These are phyloP conservation scores for Panurus biarmicus DNA, from an alignment of 2,113 vertebrate species.

Conservation along the genomic window DNA sequence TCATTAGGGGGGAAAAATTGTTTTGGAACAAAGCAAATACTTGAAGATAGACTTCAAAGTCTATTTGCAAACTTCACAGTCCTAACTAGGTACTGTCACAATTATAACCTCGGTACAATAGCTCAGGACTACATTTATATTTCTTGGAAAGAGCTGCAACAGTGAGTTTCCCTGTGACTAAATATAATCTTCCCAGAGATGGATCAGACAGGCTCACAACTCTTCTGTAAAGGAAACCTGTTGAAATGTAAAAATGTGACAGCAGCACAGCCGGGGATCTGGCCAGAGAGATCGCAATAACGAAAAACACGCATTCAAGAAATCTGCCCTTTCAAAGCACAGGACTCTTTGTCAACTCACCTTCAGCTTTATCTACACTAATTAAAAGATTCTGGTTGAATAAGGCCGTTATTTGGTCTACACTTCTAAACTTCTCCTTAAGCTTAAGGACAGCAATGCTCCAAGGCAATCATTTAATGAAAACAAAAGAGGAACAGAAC, in stretches of 20 bases:
- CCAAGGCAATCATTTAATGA: neutral
- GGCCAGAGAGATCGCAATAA: fast-evolving
- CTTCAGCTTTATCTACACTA: neutral
- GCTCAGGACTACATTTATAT: neutral
- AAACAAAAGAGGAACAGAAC: neutral
- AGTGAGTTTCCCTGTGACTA: neutral
- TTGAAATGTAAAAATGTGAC: neutral
- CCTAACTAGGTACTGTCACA: neutral
- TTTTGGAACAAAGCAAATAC: neutral
- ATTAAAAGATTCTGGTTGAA: neutral
- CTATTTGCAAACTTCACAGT: neutral
- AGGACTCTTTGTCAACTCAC: neutral
- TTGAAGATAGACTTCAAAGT: neutral
- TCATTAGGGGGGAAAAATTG: neutral
- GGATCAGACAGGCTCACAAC: neutral
- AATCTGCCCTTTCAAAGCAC: neutral
- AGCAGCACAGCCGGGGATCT: neutral
- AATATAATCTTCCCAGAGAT: neutral
- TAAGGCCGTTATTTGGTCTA: neutral
- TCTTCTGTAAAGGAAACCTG: neutral
- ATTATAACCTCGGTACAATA: neutral
- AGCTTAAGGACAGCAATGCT: neutral
- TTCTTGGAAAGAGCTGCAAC: neutral
- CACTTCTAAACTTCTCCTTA: neutral
- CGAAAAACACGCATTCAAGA: neutral